These are phyloP conservation scores for Zootermopsis nevadensis DNA, from an alignment of 2,888 invertebrate genomes.

Conservation along the genomic window DNA sequence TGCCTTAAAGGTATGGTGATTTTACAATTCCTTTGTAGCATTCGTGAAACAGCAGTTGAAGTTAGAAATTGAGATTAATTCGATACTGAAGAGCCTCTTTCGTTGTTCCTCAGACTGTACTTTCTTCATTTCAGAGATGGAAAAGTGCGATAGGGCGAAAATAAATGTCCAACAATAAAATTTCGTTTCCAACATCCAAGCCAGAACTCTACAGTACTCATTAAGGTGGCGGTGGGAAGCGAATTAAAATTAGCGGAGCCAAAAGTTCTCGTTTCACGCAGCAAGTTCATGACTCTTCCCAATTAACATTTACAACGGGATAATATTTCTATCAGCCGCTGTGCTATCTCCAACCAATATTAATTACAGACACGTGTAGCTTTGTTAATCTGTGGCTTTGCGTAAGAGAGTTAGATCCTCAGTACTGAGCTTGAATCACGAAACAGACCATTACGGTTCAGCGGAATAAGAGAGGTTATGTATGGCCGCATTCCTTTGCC, in stretches of 20 bases:
- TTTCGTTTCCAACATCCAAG: slow-evolving; percentile 30
- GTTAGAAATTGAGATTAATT: no score
- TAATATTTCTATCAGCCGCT: not conserved
- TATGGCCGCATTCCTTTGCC: no score
- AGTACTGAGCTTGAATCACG: no score
- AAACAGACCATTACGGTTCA: no score
- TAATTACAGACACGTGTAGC: not conserved
- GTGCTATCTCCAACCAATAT: not conserved
- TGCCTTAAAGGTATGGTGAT: no score
- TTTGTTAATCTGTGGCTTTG: no score
- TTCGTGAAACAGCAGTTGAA: no score
- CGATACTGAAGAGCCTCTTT: not conserved
- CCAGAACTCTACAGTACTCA: slow-evolving; percentile 36
- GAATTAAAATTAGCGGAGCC: not conserved
- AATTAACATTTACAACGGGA: not conserved
- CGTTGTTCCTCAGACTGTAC: slow-evolving; percentile 24
- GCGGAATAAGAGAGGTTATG: no score
- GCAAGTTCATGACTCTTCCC: not conserved
- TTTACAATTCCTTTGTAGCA: no score
- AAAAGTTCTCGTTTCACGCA: no score
- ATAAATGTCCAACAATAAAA: slow-evolving; percentile 35
- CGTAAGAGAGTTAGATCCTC: no score
- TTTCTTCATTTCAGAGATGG: slow-evolving; percentile 42
- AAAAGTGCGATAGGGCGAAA: slow-evolving; percentile 30
- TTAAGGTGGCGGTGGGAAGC: slow-evolving; percentile 6